Evolutionary conservation across 1,140 invertebrate species (phyloP).

Genomic region (Anoplolepis gracilipes): DNA sequence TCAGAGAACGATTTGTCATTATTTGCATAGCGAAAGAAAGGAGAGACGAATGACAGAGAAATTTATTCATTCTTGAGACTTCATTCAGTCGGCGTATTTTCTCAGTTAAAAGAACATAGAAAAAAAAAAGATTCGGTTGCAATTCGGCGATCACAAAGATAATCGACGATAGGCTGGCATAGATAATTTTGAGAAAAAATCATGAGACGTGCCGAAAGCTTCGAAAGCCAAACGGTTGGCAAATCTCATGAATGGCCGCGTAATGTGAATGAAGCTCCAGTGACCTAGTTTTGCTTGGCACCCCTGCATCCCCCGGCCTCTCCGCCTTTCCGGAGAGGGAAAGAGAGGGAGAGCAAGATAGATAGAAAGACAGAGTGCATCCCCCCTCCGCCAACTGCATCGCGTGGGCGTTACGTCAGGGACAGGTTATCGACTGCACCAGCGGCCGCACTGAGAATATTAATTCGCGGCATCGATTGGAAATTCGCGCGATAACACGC

Average conservation of each 20-base stretch:
- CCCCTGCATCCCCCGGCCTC: conserved; percentile 63
- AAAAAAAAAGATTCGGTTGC: neutral
- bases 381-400: conserved; percentile 49
- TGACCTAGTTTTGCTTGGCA: conserved; percentile 81
- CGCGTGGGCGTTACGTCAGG: conserved; percentile 78
- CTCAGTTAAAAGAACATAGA: neutral
- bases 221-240: conserved; percentile 82
- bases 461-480: conserved; percentile 72
- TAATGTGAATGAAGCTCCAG: conserved; percentile 86
- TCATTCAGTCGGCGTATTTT: conserved; percentile 27
- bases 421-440: conserved; percentile 78
- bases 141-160: neutral
- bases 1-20: neutral
- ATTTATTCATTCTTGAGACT: conserved; percentile 32
- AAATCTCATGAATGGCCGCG: conserved; percentile 86
- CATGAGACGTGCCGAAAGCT: conserved; percentile 63
- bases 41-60: conserved; percentile 18
- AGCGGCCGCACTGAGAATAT: conserved; percentile 68
- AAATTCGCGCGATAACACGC: conserved; percentile 70
- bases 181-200: conserved; percentile 61
- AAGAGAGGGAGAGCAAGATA: neutral
- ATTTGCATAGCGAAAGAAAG: neutral
- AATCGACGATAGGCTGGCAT: neutral
- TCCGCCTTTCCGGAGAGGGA: conserved; percentile 13
- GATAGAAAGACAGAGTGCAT: neutral